These are phyloP conservation scores for Ctenicera cuprea DNA, from an alignment of 2,888 invertebrate genomes.

Conservation along the genomic window DNA sequence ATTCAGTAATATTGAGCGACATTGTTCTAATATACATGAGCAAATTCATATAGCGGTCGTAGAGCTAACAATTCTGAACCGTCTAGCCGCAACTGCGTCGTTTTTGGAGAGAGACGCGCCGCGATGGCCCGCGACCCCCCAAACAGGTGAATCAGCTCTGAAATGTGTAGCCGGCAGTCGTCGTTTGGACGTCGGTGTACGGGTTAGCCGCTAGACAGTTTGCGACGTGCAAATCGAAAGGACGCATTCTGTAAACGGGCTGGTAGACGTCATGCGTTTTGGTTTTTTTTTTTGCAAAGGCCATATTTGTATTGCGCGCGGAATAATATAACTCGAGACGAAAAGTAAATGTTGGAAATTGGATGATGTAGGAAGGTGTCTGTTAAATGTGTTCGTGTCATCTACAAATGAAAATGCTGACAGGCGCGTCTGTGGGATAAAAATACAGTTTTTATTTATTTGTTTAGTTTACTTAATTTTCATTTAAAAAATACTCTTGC, in stretches of 20 bases:
- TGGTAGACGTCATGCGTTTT: constrained; percentile 31
- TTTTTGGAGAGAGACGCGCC: constrained; percentile 63
- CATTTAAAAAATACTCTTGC: constrained; percentile 12
- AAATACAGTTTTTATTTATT: background rate
- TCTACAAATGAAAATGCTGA: constrained; percentile 4
- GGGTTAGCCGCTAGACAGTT: constrained; percentile 56
- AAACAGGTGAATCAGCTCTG: constrained; percentile 78
- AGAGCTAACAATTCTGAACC: background rate
- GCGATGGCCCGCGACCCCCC: constrained; percentile 77
- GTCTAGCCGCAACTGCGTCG: constrained; percentile 36
- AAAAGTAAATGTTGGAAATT: background rate
- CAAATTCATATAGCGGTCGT: too few species aligned
- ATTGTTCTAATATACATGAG: too few species aligned
- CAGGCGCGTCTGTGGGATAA: background rate
- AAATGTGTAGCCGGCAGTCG: constrained; percentile 70
- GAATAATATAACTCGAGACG: background rate
- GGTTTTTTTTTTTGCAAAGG: background rate
- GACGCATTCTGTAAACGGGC: constrained; percentile 31
- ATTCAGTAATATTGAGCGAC: too few species aligned
- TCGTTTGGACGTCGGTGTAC: constrained; percentile 65
- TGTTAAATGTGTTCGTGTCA: constrained; percentile 1
- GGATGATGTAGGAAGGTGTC: background rate
- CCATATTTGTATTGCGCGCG: background rate
- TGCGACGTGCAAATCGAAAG: constrained; percentile 66
- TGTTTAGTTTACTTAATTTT: constrained; percentile 17